Base-by-base conservation (phyloP, 2,797 vertebrate species). In the Tadarida brasiliensis region DNA sequence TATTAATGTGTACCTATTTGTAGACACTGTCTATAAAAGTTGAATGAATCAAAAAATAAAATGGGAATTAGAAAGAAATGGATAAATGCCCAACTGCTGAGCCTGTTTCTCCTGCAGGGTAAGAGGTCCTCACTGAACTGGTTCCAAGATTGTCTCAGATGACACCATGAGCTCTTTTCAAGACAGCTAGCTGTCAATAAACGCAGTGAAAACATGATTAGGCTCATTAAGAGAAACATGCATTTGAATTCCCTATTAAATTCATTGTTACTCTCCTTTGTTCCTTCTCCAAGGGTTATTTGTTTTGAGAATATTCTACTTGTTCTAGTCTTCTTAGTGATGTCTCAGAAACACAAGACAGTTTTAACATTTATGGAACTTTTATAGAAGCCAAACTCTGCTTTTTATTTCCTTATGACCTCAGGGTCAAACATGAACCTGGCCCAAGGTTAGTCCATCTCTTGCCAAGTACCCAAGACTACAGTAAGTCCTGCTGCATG, bases 71-170 rank as follows among this genome's bases (percentile, higher is more conserved):
- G 4, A 26, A 70, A 54, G n/a, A 49, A 51, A 44, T n/a, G 11
- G 4, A 11, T 11, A 11, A 10, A 3, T 11, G 17, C 7, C 51
- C 35, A 17, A 11, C 11, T 15, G 4, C 8, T 0, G 56, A 56
- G 9, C 0, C 4, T 28, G 12, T 9, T 11, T 80, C 33, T 90
- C 56, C 54, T 28, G 4, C 0, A 16, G 0, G 0, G 4, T 17
- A 20, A 30, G 5, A 28, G 35, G 19, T 2, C 3, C 28, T 28
- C 57, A 12, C 11, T n/a, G 19, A 26, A 7, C 17, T 4, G 0
- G 28, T 4, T 59, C 59, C 11, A 12, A 19, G 15, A 11, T 20
- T 0, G 14, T 17, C 59, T 39, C 33, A 0, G 26, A 61, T 54
- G 80, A 70, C 6, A 17, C 24, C 26, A 1, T 3, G 17, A 3